phyloP scores from a whole-genome alignment of 1,140 invertebrate genomes.

The Bombyx mandarina region DNA sequence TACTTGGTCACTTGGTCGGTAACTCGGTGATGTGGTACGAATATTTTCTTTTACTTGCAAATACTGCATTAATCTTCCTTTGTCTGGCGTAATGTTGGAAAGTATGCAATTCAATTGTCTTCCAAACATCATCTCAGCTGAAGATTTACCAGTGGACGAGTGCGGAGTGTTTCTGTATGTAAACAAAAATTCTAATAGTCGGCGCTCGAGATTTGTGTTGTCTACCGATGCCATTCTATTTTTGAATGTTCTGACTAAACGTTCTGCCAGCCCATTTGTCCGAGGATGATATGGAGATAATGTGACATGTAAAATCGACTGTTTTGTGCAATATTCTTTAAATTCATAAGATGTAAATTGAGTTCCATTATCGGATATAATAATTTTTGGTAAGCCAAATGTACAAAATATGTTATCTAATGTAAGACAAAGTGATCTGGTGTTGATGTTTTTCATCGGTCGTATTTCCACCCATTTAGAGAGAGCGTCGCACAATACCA shows the following conservation, averaged over 20 bases:
- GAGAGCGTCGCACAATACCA: too few relatives aligned
- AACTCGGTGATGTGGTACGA: too few relatives aligned
- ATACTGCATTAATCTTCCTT: too few relatives aligned
- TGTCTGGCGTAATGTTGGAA: too few relatives aligned
- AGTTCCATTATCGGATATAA: constrained; percentile 2
- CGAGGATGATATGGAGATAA: constrained; percentile 7
- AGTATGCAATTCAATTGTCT: too few relatives aligned
- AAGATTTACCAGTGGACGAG: not conserved
- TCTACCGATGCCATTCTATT: constrained; percentile 1
- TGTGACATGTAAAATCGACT: constrained; percentile 3
- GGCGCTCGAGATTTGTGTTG: not conserved
- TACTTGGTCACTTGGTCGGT: too few relatives aligned
- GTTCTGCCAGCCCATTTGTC: constrained; percentile 1
- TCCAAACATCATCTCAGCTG: too few relatives aligned
- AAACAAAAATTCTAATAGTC: constrained; percentile 2
- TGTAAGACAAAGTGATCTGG: too few relatives aligned
- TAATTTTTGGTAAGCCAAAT: constrained; percentile 1
- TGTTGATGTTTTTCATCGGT: too few relatives aligned
- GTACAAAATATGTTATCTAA: constrained; percentile 6
- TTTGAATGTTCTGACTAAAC: constrained; percentile 3
- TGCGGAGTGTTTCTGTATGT: not conserved
- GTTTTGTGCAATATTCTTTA: constrained; percentile 3
- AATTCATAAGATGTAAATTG: constrained; percentile 9
- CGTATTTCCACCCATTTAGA: too few relatives aligned
- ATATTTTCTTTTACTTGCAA: too few relatives aligned